These are phyloP conservation scores for Diphyllodes magnificus DNA, from an alignment of 2,113 vertebrate species.

Conservation along the genomic window DNA sequence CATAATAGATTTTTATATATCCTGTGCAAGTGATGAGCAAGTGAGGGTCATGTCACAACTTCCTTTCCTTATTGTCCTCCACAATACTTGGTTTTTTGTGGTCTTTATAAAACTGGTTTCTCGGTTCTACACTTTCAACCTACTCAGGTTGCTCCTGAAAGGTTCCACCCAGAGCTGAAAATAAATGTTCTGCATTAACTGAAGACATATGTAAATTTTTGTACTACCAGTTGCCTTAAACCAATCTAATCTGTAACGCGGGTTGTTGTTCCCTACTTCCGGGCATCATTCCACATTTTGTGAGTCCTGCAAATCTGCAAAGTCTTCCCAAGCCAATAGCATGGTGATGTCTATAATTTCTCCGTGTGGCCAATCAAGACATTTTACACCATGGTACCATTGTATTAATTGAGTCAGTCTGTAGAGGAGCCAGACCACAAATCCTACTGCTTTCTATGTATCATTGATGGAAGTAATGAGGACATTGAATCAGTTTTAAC, in stretches of 20 bases:
- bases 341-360: background rate
- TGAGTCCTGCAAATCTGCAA: background rate
- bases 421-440: background rate
- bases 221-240: background rate
- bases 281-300: background rate
- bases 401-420: background rate
- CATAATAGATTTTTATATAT: background rate
- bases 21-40: background rate
- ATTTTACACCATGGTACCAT: background rate
- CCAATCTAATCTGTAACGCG: background rate
- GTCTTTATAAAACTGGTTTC: background rate
- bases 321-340: background rate
- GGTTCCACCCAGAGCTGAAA: background rate
- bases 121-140: background rate
- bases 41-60: background rate
- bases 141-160: background rate
- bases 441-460: background rate
- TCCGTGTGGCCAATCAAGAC: background rate
- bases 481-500: background rate
- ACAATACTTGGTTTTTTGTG: background rate
- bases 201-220: background rate
- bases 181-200: background rate
- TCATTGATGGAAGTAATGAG: background rate
- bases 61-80: background rate
- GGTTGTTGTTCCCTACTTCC: background rate